Base-by-base conservation (phyloP, 2,888 invertebrate species). In the Amiota mariae region DNA sequence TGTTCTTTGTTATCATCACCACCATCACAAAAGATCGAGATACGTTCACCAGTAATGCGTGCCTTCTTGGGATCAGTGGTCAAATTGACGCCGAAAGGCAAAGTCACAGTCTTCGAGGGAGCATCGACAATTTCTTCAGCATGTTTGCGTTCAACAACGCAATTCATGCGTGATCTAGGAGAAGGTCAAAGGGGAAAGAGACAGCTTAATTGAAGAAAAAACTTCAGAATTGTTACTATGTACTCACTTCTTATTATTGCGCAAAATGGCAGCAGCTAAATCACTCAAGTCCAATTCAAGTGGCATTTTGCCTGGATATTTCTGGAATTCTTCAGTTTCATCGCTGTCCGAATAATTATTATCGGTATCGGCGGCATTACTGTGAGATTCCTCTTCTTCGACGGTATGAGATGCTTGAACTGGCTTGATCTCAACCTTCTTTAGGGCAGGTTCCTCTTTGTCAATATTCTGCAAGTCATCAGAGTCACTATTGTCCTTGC, bases 21-120 rank as follows among this genome's bases (percentile, higher is more conserved):
- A 82, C 95, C 96, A 88, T 96, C 96, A 88, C 97, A 97, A 88
- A 95, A 93, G 88, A 97, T 96, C 49, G 95, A 94, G 91, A 97
- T 95, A 74, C 96, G 93, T 90, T 97, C 97, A 11, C 96, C 96
- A 75, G 95, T 95, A 77, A 94, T 91, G 81, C 93, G 93, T 80
- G 94, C 93, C 86, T 93, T 92, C 82, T 94, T 92, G 8, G 94
- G 94, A 87, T 94, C 94, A 48, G 94, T 94, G 76, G 92, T 93
- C 78, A 94, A 88, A 84, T 94, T 94, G 70, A 93, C 90, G 77
- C 94, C 93, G 85, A 94, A 93, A 20, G 94, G 93, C 76, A 94
- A 89, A 70, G 92, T 90, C 61, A 94, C 90, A 8, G 92, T 93
- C 87, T 93, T 93, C 0, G 93, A 91, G 84, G 94, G 93, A 78